phyloP scores from a whole-genome alignment of 2,113 vertebrate species.

The Falcunculus frontatus region DNA sequence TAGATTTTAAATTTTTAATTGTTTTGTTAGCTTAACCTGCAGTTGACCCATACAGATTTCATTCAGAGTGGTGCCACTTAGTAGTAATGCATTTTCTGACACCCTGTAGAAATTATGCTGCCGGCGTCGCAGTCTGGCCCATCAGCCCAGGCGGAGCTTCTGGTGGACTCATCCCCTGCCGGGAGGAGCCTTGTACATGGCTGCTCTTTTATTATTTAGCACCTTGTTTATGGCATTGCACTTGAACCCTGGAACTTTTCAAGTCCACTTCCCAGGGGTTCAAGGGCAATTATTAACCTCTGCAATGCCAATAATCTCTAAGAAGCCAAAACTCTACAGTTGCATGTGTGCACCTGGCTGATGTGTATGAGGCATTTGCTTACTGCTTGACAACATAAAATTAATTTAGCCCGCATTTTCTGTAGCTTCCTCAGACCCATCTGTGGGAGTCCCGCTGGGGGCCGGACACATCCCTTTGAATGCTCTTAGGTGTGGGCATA shows the following conservation, averaged over 20 bases:
- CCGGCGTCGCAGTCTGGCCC: not conserved
- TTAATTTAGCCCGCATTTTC: not conserved
- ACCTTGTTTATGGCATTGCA: not conserved
- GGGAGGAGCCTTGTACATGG: not conserved
- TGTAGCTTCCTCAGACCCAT: not conserved
- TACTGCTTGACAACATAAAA: not conserved
- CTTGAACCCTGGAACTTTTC: constrained; percentile 60
- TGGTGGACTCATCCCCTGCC: not conserved
- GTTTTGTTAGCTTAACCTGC: constrained; percentile 75
- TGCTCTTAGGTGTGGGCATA: not conserved
- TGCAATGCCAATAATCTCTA: not conserved
- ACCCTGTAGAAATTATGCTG: constrained; percentile 47
- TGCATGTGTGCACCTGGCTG: rapidly evolving
- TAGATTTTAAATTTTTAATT: constrained; percentile 75
- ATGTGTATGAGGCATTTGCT: rapidly evolving
- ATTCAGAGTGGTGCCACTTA: constrained; percentile 54
- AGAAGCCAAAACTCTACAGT: not conserved
- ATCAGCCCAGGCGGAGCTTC: not conserved
- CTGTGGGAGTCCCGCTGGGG: not conserved
- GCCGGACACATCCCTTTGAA: not conserved
- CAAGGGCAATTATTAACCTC: constrained; percentile 34
- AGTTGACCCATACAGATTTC: constrained; percentile 73
- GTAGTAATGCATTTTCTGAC: constrained; percentile 65
- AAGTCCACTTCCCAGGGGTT: constrained; percentile 24
- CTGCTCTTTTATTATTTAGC: constrained; percentile 71